A percentile compares a stretch with the other conserved stretches of the same genome.
phyloP scores from a whole-genome alignment of 1,140 invertebrate species.

The Bemisia tabaci region DNA sequence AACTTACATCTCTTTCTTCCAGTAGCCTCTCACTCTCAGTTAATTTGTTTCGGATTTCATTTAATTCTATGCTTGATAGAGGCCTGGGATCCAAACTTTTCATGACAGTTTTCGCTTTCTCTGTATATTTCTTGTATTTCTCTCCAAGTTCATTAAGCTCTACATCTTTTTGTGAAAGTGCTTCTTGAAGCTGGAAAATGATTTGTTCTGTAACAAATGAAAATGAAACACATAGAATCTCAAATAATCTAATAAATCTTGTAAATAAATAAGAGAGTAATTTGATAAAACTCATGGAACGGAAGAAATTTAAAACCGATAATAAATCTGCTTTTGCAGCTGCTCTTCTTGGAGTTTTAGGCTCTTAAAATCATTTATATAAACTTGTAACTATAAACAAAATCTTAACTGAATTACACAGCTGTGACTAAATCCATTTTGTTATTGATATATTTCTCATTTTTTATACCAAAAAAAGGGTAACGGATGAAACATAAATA shows the following conservation, averaged over 20 bases:
- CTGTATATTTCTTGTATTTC: constrained; percentile 72
- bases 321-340: background rate
- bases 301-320: background rate
- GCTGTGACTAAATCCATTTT: too few relatives aligned
- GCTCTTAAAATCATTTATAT: too few relatives aligned
- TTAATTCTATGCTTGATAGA: background rate
- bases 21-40: background rate
- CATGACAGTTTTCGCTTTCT: constrained; percentile 82
- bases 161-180: constrained; percentile 29
- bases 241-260: constrained; percentile 2
- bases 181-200: constrained; percentile 31
- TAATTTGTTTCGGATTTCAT: background rate
- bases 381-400: too few relatives aligned
- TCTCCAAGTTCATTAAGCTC: constrained; percentile 62
- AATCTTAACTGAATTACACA: too few relatives aligned
- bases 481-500: too few relatives aligned
- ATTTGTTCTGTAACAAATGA: constrained; percentile 31
- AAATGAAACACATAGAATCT: constrained; percentile 2
- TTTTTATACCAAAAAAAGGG: too few relatives aligned
- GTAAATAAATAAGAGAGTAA: too few relatives aligned
- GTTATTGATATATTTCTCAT: too few relatives aligned
- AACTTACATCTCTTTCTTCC: background rate
- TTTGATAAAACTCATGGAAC: background rate
- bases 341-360: too few relatives aligned
- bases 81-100: constrained; percentile 55